Base-by-base conservation (phyloP, 2,888 invertebrate species). In the Dryococelus australis region DNA sequence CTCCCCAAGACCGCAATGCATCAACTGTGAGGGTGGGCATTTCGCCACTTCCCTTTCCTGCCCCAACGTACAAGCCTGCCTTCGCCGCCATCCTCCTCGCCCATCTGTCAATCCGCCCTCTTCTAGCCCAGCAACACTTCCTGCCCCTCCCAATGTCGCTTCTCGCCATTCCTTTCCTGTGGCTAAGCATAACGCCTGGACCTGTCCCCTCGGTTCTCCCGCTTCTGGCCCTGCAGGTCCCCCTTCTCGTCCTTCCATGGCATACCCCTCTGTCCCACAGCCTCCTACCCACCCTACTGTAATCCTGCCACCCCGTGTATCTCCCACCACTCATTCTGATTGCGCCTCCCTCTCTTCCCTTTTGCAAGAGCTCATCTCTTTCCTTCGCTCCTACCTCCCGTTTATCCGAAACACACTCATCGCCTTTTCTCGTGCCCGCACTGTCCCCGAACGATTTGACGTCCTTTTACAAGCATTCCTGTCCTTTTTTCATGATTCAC, bases 321-420 rank as follows among this genome's bases (percentile, higher is more conserved):
- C 80, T 65, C 26, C 79, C 20, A 78, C 53, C 8, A n/a, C 28
- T 26, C 51, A 28, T 84, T 65, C 85, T 53, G 24, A 13, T 53
- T 35, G 43, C 26, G n/a, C 53, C 79, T 35, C 43, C 80, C 81
- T 84, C 43, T 53, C 20, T 47, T 20, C 53, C 84, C 26, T 28
- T 65, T 5, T 79, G 53, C 43, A 53, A n/a, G 78, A 51, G 43
- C 65, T 27, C 86, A 1, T 83, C 81, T 6, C n/a, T 43, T n/a
- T 79, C 43, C 9, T 47, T 47, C 47, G 53, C 24, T 43, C 26
- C 78, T 26, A 78, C 20, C 47, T 79, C 9, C 84, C 27, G 24
- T 47, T 83, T 24, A 28, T 83, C 83, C 47, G n/a, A 86, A 51
- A 80, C 65, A 84, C 86, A 20, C 86, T 85, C 10, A 26, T 78